Conservation (phyloP, 2,113 vertebrate species). For the Lampris megalopsis region DNA sequence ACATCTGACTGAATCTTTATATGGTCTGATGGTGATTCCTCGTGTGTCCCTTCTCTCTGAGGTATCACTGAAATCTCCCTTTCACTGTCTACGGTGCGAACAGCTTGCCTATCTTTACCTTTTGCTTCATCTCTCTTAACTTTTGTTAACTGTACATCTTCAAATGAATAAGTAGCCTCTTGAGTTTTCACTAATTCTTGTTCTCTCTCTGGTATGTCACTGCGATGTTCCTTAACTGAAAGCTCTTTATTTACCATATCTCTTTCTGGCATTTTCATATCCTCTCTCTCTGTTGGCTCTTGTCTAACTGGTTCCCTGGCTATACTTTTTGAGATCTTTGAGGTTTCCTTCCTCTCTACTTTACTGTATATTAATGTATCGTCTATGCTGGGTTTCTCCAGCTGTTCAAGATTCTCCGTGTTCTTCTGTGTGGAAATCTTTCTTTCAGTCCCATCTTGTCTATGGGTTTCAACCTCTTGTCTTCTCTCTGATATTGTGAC, state of each 20-base stretch:
- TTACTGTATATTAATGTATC: background rate
- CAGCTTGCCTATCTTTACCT: background rate
- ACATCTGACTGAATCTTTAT: background rate
- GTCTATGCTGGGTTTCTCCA: background rate
- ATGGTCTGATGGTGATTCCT: background rate
- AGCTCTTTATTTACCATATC: background rate
- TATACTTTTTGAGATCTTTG: background rate
- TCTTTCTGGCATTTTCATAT: background rate
- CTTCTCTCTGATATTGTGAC: background rate
- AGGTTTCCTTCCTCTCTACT: background rate
- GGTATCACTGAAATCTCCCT: background rate
- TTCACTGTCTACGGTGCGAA: constrained; percentile 5
- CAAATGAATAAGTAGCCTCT: background rate
- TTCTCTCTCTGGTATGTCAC: background rate
- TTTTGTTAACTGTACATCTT: constrained; percentile 8
- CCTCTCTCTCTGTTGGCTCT: background rate
- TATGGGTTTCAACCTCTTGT: background rate
- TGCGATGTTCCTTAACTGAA: constrained; percentile 1
- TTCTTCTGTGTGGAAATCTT: background rate
- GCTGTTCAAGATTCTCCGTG: background rate
- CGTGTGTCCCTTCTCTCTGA: background rate
- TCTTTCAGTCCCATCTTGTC: background rate
- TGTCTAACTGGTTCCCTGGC: background rate
- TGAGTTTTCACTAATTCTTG: constrained; percentile 3
- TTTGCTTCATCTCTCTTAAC: background rate